Percentiles rank a stretch among this genome's conserved stretches.
Evolutionary conservation across 1,140 invertebrate genomes (phyloP).

Genomic region (Pseudomyrmex concolor): DNA sequence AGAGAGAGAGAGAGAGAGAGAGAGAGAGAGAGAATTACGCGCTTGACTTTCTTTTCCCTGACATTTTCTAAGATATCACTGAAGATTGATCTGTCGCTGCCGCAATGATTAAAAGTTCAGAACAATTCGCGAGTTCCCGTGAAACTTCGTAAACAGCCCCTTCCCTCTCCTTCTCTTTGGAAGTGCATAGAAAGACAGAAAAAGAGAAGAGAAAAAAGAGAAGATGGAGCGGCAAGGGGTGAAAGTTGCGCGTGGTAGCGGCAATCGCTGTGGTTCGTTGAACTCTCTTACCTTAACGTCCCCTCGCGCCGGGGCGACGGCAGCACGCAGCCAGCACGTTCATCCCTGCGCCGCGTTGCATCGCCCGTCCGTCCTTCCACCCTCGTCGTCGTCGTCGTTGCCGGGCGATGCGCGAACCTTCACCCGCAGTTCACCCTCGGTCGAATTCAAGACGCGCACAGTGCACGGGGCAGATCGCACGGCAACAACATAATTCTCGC

Average conservation of each 20-base stretch:
- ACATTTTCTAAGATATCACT: neutral
- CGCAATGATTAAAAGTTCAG: neutral
- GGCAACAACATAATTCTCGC: slow-evolving; percentile 47
- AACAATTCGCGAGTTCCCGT: slow-evolving; percentile 10
- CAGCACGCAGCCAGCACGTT: slow-evolving; percentile 65
- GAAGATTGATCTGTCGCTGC: neutral
- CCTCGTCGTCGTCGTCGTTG: slow-evolving; percentile 17
- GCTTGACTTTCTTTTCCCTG: neutral
- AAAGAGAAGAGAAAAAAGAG: neutral
- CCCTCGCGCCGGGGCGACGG: slow-evolving; percentile 65
- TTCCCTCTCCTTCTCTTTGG: neutral
- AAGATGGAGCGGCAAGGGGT: neutral
- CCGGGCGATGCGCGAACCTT: slow-evolving; percentile 14
- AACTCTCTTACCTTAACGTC: slow-evolving; percentile 73
- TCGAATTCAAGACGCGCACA: slow-evolving; percentile 30
- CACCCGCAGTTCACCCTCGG: neutral
- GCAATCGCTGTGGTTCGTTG: slow-evolving; percentile 60
- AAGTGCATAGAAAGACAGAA: neutral
- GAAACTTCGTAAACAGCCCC: slow-evolving; percentile 20
- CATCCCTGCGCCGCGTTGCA: slow-evolving; percentile 63
- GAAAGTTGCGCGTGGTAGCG: slow-evolving; percentile 63
- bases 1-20: too few species aligned
- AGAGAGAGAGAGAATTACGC: too few species aligned
- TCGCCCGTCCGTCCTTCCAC: slow-evolving; percentile 37
- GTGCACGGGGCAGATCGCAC: slow-evolving; percentile 17